Evolutionary conservation across 2,113 vertebrate species (phyloP).

Genomic region (Nibea coibor): DNA sequence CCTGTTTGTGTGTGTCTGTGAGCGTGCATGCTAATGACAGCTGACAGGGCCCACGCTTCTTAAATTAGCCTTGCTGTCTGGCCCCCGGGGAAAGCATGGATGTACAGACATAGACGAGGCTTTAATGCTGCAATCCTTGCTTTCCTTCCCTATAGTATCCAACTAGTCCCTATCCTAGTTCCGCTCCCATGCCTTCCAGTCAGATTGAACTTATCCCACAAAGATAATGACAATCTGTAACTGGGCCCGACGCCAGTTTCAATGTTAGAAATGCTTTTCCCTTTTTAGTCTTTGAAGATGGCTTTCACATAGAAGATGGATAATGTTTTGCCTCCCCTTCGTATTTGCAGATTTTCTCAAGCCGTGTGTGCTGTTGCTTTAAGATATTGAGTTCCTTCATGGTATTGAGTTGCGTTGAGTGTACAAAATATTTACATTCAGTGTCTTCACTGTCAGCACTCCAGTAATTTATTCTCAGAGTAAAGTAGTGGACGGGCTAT

Average conservation of each 20-base stretch:
- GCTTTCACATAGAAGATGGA: conserved; percentile 19
- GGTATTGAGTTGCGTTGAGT: conserved; percentile 18
- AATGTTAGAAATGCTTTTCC: conserved; percentile 43
- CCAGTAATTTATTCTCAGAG: conserved; percentile 16
- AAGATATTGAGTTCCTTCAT: conserved; percentile 26
- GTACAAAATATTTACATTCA: conserved; percentile 45
- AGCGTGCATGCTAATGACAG: conserved; percentile 65
- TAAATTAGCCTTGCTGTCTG: conserved; percentile 74
- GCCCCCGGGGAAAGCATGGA: conserved; percentile 63
- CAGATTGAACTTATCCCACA: conserved; percentile 29
- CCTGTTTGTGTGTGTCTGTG: conserved; percentile 49
- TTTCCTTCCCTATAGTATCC: conserved; percentile 28
- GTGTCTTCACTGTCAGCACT: conserved; percentile 5
- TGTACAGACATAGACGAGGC: conserved; percentile 54
- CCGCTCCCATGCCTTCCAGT: conserved; percentile 27
- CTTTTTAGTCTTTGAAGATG: conserved; percentile 41
- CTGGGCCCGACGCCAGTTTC: conserved; percentile 22
- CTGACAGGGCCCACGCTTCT: conserved; percentile 76
- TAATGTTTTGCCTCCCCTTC: conserved; percentile 10
- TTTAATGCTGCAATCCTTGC: conserved; percentile 36
- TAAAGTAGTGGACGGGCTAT: conserved; percentile 9
- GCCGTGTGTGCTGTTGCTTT: conserved; percentile 16
- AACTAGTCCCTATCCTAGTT: not conserved
- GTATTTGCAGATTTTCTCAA: conserved; percentile 10
- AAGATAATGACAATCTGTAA: conserved; percentile 31